Base-by-base conservation (phyloP, 1,140 invertebrate genomes). In the Daktulosphaira vitifoliae region DNA sequence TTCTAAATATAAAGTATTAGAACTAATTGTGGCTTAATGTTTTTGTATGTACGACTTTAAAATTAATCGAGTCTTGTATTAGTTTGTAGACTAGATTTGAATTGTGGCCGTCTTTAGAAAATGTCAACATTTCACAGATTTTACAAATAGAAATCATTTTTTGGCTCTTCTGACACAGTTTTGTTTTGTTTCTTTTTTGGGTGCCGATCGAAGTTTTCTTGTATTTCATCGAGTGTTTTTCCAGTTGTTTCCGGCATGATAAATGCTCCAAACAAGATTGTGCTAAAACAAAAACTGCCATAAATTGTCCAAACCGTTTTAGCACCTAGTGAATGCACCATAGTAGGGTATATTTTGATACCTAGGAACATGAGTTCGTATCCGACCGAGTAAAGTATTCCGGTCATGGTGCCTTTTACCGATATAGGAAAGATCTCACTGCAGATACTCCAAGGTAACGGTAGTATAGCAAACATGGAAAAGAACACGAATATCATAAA, bases 231-330 rank as follows among this genome's bases (percentile, higher is more conserved):
- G 3, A 91, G 74, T 0, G 81, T 82, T 68, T 85, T 86, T 0
- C 88, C 85, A 67, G 84, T 87, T 0, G 90, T 93, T 74, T 94
- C 90, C 0, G 90, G 90, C 3, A 93, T 72, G 15, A 81, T 80
- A 7, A 83, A 73, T 3, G 79, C 72, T 0, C 89, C 77, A 67
- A 82, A 84, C 2, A 78, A 16, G 0, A 75, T 72, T 3, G 80
- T 76, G 8, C 80, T 42, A 2, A 77, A 73, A 8, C 78, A 78
- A 53, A 82, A 73, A 9, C 75, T 76, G 0, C 81, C 70, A 69
- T 85, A 86, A 9, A 79, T 72, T 75, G 81, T 82, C 71, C 82
- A 84, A 6, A 78, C 78, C 1, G 72, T 75, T 39, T 80, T 81
- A 9, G 75, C 73, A 33, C 78, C 76, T 18, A 84, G 71, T 3